These are phyloP conservation scores for Gymnocheta viridis DNA, from an alignment of 2,888 invertebrate species.

Conservation along the genomic window DNA sequence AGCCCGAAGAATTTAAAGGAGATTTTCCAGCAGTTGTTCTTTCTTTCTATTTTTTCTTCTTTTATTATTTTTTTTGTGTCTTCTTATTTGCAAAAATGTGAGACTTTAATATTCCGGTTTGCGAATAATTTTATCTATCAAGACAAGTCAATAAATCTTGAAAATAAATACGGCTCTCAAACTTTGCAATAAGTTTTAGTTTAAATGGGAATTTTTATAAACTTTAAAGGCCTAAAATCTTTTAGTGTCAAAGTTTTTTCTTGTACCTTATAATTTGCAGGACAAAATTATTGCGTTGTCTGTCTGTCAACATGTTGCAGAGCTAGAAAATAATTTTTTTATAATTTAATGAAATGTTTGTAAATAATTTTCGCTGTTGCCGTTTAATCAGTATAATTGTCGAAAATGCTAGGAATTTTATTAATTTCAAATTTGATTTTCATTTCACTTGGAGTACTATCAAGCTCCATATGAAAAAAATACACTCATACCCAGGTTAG, in stretches of 20 bases:
- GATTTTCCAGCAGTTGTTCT: constrained; percentile 2
- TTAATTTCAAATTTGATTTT: too few relatives aligned
- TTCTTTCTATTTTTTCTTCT: neutral
- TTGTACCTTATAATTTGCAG: neutral
- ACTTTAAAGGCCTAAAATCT: neutral
- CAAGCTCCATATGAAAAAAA: too few relatives aligned
- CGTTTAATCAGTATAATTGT: too few relatives aligned
- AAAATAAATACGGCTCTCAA: neutral
- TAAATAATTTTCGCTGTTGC: too few relatives aligned
- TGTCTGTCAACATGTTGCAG: too few relatives aligned
- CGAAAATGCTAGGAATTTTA: too few relatives aligned
- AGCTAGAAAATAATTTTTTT: too few relatives aligned
- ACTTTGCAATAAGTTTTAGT: constrained; percentile 12
- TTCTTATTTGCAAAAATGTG: constrained; percentile 30
- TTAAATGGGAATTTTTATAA: neutral
- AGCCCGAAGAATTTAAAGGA: constrained; percentile 29
- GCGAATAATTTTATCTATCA: constrained; percentile 41
- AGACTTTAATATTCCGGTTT: constrained; percentile 43
- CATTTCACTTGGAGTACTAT: too few relatives aligned
- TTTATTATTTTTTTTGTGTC: neutral
- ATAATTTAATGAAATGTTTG: too few relatives aligned
- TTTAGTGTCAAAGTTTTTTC: neutral
- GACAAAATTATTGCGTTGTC: too few relatives aligned
- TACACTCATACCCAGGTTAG: too few relatives aligned
- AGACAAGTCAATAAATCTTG: constrained; percentile 55